Evolutionary conservation across 2,888 invertebrate genomes (phyloP).

Genomic region (Frankliniella intonsa): DNA sequence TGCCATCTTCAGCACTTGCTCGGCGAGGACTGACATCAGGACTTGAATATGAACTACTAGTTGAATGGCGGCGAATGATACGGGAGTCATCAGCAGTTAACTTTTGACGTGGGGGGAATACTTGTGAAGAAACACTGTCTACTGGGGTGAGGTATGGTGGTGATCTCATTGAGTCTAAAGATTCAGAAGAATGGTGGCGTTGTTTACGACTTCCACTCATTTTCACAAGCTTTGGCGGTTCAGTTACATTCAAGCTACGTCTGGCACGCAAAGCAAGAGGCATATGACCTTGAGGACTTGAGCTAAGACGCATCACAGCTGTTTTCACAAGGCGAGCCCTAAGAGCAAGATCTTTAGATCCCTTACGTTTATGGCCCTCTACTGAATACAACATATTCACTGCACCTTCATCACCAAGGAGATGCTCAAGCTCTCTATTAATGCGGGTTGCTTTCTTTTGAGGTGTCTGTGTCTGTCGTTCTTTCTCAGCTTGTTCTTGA

Average conservation of each 20-base stretch:
- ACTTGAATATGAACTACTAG: slow-evolving; percentile 51
- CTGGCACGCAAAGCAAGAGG: slow-evolving; percentile 50
- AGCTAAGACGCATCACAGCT: slow-evolving; percentile 52
- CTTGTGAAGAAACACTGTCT: background rate
- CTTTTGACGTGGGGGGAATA: background rate
- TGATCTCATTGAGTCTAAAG: background rate
- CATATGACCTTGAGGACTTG: slow-evolving; percentile 46
- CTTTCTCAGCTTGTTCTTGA: background rate
- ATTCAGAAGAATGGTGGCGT: background rate
- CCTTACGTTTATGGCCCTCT: slow-evolving; percentile 48
- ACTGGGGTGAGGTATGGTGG: slow-evolving; percentile 1
- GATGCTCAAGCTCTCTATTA: slow-evolving; percentile 66
- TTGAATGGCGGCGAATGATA: slow-evolving; percentile 76
- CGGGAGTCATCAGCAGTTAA: slow-evolving; percentile 68
- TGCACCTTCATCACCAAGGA: slow-evolving; percentile 81
- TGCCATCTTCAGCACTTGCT: slow-evolving; percentile 33
- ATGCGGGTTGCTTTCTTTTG: slow-evolving; percentile 45
- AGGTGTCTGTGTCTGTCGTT: background rate
- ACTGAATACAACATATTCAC: slow-evolving; percentile 79
- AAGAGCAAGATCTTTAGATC: slow-evolving; percentile 48
- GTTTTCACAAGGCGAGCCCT: slow-evolving; percentile 61
- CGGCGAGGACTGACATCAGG: slow-evolving; percentile 38
- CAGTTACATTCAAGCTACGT: slow-evolving; percentile 51
- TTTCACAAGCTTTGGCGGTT: slow-evolving; percentile 39
- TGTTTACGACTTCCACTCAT: slow-evolving; percentile 37